Evolutionary conservation across 1,140 invertebrate species (phyloP), one percentile per base, ranked within the genome.

Genomic region (Coptotermes formosanus): DNA sequence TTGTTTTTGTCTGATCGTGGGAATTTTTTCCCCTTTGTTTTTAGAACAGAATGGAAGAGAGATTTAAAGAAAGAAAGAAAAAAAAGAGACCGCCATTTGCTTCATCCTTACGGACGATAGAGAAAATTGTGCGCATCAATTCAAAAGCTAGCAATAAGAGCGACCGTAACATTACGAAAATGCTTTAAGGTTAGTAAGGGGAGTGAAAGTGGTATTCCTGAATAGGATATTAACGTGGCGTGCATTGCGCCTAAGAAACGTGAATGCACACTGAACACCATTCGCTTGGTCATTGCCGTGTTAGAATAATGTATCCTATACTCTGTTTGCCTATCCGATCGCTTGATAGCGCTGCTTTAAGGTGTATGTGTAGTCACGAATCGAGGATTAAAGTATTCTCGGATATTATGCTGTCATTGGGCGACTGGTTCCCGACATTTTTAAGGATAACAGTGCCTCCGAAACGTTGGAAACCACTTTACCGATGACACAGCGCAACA

Each of bases 101-200:
- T 30, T 75, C 64, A n/a, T 75, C 25, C 64, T 75, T 75, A 75
- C n/a, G 64, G 64, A 75, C 64, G 64, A 75, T 75, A 7, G 64
- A 75, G 64, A 75, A 75, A 75, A 75, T 75, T 75, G 64, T 75
- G 64, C 25, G 14, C 64, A 75, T 75, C 64, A 75, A 75, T 75
- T 75, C 64, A 30, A 75, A 75, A 25, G 14, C 52, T 55, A 30
- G 64, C 64, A 75, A 75, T 75, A 64, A 64, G 7, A 64, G 59
- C 21, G 59, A 64, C 59, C 59, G 19, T 64, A 64, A 64, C 59
- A 64, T 64, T n/a, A 75, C 25, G 64, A 30, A 75, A 75, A 75
- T 75, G 64, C 25, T 75, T 75, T 75, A 30, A 75, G 64, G 64
- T 75, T 75, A 75, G 64, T 30, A 75, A 30, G 9, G n/a, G 25